Percentiles rank a stretch among this genome's conserved stretches.
Conservation (phyloP, 2,797 vertebrate species). For the Muscicapa comitata region DNA sequence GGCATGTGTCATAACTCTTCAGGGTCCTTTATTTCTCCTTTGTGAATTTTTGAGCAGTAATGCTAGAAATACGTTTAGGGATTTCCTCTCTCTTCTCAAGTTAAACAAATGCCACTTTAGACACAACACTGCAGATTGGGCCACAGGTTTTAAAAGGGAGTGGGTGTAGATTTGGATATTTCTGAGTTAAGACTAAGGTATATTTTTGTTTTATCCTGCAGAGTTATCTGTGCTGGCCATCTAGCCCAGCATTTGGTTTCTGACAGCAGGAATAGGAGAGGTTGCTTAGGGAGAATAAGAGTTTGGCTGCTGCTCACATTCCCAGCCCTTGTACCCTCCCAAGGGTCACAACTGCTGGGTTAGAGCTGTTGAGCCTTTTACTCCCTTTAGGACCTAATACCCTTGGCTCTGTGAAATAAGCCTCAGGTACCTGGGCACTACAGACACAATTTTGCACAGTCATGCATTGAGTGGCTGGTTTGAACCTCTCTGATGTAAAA, state of each 20-base stretch:
- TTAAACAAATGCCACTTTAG: conserved; percentile 15
- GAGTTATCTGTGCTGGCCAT: not conserved
- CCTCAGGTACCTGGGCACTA: not conserved
- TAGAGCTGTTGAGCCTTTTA: not conserved
- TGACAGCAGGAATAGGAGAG: not conserved
- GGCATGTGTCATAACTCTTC: not conserved
- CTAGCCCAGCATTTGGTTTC: not conserved
- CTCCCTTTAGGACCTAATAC: not conserved
- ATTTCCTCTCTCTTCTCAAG: not conserved
- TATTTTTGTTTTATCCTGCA: not conserved
- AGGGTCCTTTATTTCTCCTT: conserved; percentile 19
- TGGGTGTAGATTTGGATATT: not conserved
- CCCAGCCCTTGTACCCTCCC: not conserved
- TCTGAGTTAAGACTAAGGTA: not conserved
- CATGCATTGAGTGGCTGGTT: not conserved
- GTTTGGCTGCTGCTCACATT: not conserved
- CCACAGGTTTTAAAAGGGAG: not conserved
- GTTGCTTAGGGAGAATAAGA: not conserved
- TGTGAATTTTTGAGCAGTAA: not conserved
- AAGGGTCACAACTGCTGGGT: not conserved
- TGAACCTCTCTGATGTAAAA: not conserved
- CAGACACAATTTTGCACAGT: not conserved
- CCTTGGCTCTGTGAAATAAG: not conserved
- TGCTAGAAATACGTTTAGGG: conserved; percentile 7
- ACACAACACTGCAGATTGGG: not conserved